Conservation (phyloP, 2,113 vertebrate species). For the Labrus mixtus region DNA sequence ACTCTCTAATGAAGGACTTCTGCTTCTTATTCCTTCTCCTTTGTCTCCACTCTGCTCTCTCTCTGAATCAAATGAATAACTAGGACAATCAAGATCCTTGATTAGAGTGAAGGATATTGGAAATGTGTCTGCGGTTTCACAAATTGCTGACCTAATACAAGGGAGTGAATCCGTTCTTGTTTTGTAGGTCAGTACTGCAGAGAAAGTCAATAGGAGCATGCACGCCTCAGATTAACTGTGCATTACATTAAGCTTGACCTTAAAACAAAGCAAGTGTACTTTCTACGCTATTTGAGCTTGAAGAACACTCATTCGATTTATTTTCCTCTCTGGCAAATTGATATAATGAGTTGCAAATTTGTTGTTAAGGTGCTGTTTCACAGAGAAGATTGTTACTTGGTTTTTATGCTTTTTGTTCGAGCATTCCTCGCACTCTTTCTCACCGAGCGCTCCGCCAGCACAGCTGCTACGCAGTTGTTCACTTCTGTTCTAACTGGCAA, state of each 20-base stretch:
- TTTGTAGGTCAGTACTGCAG: slow-evolving; percentile 76
- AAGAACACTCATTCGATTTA: slow-evolving; percentile 26
- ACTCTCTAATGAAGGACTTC: slow-evolving; percentile 57
- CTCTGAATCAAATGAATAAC: slow-evolving; percentile 68
- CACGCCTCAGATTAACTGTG: slow-evolving; percentile 63
- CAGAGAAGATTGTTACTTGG: slow-evolving; percentile 11
- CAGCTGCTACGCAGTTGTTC: slow-evolving; percentile 80
- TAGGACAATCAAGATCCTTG: slow-evolving; percentile 73
- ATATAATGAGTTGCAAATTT: slow-evolving; percentile 38
- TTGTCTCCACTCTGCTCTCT: slow-evolving; percentile 53
- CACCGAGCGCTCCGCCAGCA: slow-evolving; percentile 45
- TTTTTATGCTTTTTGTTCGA: slow-evolving; percentile 47
- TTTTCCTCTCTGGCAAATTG: slow-evolving; percentile 8
- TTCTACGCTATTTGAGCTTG: slow-evolving; percentile 18
- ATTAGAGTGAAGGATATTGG: slow-evolving; percentile 75
- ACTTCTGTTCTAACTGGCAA: slow-evolving; percentile 65
- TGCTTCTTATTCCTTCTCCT: slow-evolving; percentile 47
- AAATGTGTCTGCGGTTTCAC: slow-evolving; percentile 75
- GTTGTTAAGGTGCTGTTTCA: slow-evolving; percentile 5
- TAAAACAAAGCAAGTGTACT: slow-evolving; percentile 59
- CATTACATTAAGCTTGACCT: slow-evolving; percentile 71
- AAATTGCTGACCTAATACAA: slow-evolving; percentile 78
- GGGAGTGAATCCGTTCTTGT: slow-evolving; percentile 64
- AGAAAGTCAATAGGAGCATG: slow-evolving; percentile 63
- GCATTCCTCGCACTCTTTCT: slow-evolving; percentile 34